These are phyloP conservation scores for Ophiodon elongatus DNA, from an alignment of 2,113 vertebrate genomes.

Conservation along the genomic window DNA sequence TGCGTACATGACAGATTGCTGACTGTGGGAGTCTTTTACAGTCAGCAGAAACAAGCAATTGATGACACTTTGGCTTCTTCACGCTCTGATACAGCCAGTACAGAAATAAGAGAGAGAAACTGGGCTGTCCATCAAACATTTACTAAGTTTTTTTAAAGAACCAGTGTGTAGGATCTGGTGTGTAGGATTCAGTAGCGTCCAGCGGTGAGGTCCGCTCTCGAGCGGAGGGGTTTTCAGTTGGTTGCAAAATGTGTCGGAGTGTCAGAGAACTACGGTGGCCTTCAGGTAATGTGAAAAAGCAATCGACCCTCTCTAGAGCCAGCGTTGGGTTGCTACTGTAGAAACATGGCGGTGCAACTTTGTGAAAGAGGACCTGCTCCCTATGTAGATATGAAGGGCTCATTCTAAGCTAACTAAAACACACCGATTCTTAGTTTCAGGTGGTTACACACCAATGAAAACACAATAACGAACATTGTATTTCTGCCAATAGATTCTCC, in stretches of 20 bases:
- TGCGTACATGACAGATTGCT: slow-evolving; percentile 75
- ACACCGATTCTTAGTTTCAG: background rate
- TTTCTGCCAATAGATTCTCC: background rate
- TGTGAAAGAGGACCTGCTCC: background rate
- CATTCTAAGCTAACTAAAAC: background rate
- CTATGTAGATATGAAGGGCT: background rate
- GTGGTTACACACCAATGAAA: background rate
- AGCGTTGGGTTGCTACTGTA: no score
- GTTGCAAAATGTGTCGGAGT: no score
- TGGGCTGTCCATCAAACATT: slow-evolving; percentile 18
- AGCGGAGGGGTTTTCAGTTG: no score
- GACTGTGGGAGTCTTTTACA: slow-evolving; percentile 70
- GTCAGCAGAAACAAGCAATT: slow-evolving; percentile 73
- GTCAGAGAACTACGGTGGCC: no score
- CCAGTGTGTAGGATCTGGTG: background rate
- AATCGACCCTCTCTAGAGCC: no score
- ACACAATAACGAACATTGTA: background rate
- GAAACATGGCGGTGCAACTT: no score
- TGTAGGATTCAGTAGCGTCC: background rate
- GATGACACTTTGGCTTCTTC: slow-evolving; percentile 53
- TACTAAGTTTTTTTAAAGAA: background rate
- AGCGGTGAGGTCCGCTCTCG: no score
- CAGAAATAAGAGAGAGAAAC: slow-evolving; percentile 10
- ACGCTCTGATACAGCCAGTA: slow-evolving; percentile 44
- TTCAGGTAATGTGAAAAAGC: no score